A percentile compares a stretch with the other conserved stretches of the same genome.
Conservation (phyloP, 92 coral and sea anemone species). For the Umimayanthus kanabou region DNA sequence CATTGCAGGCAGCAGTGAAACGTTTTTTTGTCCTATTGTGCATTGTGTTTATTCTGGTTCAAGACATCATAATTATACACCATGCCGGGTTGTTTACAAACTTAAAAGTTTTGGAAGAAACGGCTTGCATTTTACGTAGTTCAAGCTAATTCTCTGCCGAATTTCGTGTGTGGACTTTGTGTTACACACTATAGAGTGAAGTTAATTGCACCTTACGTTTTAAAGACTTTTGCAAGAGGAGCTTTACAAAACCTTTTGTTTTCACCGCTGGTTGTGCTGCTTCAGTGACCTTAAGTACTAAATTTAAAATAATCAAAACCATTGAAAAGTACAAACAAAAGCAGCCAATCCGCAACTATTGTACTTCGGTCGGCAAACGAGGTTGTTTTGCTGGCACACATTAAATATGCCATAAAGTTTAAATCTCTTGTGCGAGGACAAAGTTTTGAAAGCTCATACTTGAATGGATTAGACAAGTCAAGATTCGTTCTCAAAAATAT, state of each 20-base stretch:
- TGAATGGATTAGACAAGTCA: slow-evolving; percentile 20
- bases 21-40: not conserved
- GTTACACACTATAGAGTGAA: no score
- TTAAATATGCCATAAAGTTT: not conserved
- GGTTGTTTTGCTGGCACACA: not conserved
- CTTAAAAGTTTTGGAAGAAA: not conserved
- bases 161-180: not conserved
- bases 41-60: not conserved
- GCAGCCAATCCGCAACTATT: slow-evolving; percentile 15
- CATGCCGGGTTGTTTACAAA: not conserved
- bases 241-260: not conserved
- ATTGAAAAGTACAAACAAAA: slow-evolving; percentile 20
- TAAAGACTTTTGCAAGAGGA: not conserved
- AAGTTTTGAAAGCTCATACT: not conserved
- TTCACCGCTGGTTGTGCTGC: slow-evolving; percentile 6
- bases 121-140: not conserved
- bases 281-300: slow-evolving; percentile 21
- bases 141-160: not conserved
- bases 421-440: not conserved
- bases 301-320: not conserved
- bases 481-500: not conserved
- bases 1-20: no score
- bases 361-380: not conserved
- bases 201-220: not conserved
- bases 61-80: not conserved